Evolutionary conservation across 2,113 vertebrate genomes (phyloP), one percentile per base, ranked within the genome.

Genomic region (Microcebus griseorufus): DNA sequence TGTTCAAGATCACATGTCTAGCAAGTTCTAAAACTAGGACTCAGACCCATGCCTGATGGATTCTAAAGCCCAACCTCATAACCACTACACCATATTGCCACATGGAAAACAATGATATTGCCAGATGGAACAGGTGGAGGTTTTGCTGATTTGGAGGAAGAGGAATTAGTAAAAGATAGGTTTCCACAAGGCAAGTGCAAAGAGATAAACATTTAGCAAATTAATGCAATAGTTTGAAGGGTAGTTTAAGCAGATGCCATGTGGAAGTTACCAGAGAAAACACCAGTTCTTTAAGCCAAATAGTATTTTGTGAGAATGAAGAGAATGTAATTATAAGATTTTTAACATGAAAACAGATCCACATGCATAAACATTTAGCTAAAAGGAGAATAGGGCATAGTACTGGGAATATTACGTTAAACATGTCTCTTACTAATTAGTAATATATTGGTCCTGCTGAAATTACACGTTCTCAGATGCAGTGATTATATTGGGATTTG

Each of bases 261-360:
- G 86, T 89, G 96, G 86, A 97, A 94, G 95, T 93, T 97, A 95
- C 93, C 86, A 95, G 93, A 96, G 78, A 94, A 97, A 98, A 87
- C 92, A 97, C 83, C 93, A 97, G 93, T 95, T 97, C 87, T 96
- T 97, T 95, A 94, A 97, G 95, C 96, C 96, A 94, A 97, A 96
- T 97, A 89, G 73, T 89, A 96, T 96, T 96, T 93, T 97, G 69
- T 92, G 83, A 97, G 14, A 87, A 97, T 84, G 92, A 97, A 94
- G 87, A 94, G 83, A 97, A 97, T 94, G 93, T 92, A 92, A 96
- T 97, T 96, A 96, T 96, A 93, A 96, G 69, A 97, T 93, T 95
- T 97, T 96, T 96, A 97, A 95, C 69, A 94, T 97, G 95, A 97
- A 96, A 97, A 84, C 94, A 97, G 94, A 95, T 85, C 72, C 87